A percentile compares a stretch with the other conserved stretches of the same genome.
phyloP scores from a whole-genome alignment of 1,140 invertebrate species.

The Phenacoccus solenopsis region DNA sequence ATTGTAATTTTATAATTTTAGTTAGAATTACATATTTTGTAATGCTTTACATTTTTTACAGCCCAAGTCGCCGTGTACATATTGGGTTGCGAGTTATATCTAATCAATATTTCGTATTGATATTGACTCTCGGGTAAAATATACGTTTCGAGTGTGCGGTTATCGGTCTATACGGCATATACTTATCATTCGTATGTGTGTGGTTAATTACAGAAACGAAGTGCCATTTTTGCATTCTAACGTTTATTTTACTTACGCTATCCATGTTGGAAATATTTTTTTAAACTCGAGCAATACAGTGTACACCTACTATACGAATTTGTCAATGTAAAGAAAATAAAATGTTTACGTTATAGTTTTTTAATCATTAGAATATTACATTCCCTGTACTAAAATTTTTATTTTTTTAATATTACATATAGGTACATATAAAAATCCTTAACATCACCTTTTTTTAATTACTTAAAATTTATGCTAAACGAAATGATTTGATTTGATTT shows the following conservation, averaged over 20 bases:
- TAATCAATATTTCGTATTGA: neutral
- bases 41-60: neutral
- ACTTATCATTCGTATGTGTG: too few relatives aligned
- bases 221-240: neutral
- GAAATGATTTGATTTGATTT: too few relatives aligned
- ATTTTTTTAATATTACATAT: too few relatives aligned
- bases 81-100: neutral
- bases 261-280: neutral
- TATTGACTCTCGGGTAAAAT: too few relatives aligned
- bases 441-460: too few relatives aligned
- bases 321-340: neutral
- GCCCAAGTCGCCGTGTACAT: neutral
- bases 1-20: neutral
- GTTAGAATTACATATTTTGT: neutral
- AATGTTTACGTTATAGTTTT: neutral
- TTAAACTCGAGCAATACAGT: neutral
- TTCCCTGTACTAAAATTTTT: too few relatives aligned
- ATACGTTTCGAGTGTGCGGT: neutral
- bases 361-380: neutral
- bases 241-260: neutral
- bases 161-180: too few relatives aligned
- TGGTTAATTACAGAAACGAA: neutral
- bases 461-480: too few relatives aligned
- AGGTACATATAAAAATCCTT: too few relatives aligned
- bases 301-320: neutral